Percentiles rank a stretch among this genome's conserved stretches.
Evolutionary conservation across 2,113 vertebrate genomes (phyloP).

Genomic region (Empidonax alnorum): DNA sequence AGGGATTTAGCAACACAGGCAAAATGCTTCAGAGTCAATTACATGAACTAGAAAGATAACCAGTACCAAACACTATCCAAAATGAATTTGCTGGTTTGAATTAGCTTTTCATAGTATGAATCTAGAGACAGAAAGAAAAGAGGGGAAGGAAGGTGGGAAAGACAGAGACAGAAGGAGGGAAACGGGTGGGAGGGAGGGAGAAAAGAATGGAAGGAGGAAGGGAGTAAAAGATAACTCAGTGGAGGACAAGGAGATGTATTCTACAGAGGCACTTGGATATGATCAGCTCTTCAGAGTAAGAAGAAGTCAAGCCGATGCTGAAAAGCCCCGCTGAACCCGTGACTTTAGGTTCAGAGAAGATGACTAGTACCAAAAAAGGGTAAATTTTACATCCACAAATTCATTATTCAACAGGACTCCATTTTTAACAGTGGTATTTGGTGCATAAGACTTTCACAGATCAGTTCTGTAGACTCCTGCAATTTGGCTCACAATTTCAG

Average conservation of each 20-base stretch:
- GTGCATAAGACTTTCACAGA: background rate
- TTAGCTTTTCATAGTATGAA: background rate
- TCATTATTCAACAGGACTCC: background rate
- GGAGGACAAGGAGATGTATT: background rate
- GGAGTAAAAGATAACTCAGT: background rate
- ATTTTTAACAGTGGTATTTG: background rate
- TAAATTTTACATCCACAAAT: background rate
- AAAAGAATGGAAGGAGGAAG: background rate
- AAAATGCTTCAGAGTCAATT: background rate
- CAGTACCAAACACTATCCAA: background rate
- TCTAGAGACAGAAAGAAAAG: background rate
- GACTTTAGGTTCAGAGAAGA: background rate
- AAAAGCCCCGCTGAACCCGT: background rate
- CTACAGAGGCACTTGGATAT: background rate
- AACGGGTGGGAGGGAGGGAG: background rate
- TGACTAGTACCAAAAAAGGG: background rate
- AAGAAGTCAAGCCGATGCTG: background rate
- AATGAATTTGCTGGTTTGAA: background rate
- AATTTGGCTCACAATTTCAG: constrained; percentile 2
- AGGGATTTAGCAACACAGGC: background rate
- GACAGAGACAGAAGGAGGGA: background rate
- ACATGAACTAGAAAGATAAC: background rate
- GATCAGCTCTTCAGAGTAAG: background rate
- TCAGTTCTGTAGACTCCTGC: background rate
- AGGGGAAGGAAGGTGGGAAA: background rate